phyloP scores from a whole-genome alignment of 1,140 invertebrate genomes.

The Mycetomoellerius zeteki region DNA sequence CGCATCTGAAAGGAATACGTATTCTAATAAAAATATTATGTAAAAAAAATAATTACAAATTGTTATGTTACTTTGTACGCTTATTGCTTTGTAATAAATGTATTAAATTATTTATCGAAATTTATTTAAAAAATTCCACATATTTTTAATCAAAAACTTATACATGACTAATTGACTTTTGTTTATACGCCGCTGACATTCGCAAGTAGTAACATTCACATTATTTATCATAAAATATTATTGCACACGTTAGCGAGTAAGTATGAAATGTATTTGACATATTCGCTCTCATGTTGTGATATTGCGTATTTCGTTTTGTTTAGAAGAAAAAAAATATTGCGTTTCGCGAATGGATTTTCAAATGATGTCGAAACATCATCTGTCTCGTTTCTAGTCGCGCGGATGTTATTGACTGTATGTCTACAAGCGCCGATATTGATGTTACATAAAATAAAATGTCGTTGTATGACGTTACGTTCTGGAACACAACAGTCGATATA shows the following conservation, averaged over 20 bases:
- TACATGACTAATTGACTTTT: conserved; percentile 29
- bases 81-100: background rate
- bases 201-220: background rate
- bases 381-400: conserved; percentile 48
- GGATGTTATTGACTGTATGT: conserved; percentile 55
- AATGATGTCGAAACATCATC: conserved; percentile 44
- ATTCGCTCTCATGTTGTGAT: conserved; percentile 23
- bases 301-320: conserved; percentile 37
- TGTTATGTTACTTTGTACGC: background rate
- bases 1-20: background rate
- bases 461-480: conserved; percentile 43
- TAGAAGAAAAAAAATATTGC: conserved; percentile 28
- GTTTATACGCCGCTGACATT: background rate
- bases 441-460: conserved; percentile 59
- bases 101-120: background rate
- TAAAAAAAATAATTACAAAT: background rate
- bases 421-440: conserved; percentile 55
- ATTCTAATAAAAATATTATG: background rate
- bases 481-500: conserved; percentile 15
- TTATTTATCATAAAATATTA: conserved; percentile 59
- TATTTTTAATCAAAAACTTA: conserved; percentile 6
- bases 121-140: background rate
- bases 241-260: conserved; percentile 36
- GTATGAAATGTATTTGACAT: conserved; percentile 35
- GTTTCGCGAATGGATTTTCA: conserved; percentile 55